A percentile compares a stretch with the other conserved stretches of the same genome.
Conservation (phyloP, 2,113 vertebrate species). For the Mionectes macconnelli region DNA sequence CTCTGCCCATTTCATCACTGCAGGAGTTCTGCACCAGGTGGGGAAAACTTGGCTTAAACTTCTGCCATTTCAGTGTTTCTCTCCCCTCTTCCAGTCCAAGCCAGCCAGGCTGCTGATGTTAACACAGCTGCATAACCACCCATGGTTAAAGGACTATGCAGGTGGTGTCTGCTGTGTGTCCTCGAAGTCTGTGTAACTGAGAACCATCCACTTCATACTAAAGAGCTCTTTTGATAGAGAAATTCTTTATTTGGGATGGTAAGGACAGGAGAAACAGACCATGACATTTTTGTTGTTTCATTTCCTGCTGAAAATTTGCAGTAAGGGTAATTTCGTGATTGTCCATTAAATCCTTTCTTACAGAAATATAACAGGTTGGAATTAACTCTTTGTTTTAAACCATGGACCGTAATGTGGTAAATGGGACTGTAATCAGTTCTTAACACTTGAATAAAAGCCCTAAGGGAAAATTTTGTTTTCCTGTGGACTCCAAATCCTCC, state of each 20-base stretch:
- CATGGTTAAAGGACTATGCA: neutral
- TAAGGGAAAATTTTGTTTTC: neutral
- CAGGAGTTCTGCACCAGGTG: neutral
- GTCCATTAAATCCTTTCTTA: neutral
- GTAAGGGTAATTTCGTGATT: neutral
- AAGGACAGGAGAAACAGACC: neutral
- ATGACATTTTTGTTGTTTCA: neutral
- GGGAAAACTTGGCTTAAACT: neutral
- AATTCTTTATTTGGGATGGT: neutral
- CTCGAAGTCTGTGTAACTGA: neutral
- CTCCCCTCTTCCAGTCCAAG: neutral
- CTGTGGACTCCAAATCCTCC: neutral
- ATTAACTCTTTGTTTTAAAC: neutral
- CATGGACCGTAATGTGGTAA: rapidly evolving
- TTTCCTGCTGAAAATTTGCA: neutral
- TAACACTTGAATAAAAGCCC: neutral
- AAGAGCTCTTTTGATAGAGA: neutral
- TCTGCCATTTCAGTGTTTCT: neutral
- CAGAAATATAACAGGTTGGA: neutral
- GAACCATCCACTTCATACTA: neutral
- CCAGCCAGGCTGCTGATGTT: neutral
- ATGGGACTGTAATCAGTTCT: neutral
- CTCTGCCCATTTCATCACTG: neutral
- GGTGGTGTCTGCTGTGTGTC: rapidly evolving
- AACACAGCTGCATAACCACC: rapidly evolving